Conservation (phyloP, 2,797 vertebrate genomes). For the Eulemur albifrons region DNA sequence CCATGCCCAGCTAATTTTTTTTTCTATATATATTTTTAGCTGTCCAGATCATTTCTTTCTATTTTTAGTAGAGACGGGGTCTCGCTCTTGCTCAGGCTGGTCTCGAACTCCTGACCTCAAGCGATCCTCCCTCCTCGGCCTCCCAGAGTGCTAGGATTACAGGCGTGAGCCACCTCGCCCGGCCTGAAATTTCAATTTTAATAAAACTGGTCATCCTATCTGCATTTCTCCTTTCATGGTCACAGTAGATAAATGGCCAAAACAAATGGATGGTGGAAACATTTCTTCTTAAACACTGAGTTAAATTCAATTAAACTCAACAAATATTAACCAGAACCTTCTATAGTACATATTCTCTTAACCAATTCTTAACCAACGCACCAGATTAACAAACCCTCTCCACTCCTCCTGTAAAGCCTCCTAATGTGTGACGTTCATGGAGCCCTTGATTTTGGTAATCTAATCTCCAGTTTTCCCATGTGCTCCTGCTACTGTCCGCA, state of each 20-base stretch:
- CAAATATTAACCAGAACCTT: neutral
- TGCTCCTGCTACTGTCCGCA: neutral
- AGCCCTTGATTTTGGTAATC: neutral
- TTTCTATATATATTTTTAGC: too few relatives aligned
- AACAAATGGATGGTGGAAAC: neutral
- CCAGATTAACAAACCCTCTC: neutral
- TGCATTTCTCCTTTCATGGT: slow-evolving; percentile 16
- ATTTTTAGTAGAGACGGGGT: too few relatives aligned
- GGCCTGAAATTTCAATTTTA: neutral
- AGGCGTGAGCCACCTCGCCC: too few relatives aligned
- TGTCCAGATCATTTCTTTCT: too few relatives aligned
- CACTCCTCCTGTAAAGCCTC: neutral
- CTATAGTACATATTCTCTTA: neutral
- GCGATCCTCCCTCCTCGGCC: too few relatives aligned
- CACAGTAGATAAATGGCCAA: neutral
- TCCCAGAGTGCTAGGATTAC: too few relatives aligned
- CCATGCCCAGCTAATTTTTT: too few relatives aligned
- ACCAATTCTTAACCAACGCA: neutral
- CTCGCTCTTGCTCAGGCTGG: too few relatives aligned
- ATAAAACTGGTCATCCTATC: neutral
- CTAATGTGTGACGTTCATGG: neutral
- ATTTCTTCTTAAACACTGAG: neutral
- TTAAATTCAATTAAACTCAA: slow-evolving; percentile 25
- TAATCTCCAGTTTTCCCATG: neutral
- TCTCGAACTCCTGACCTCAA: too few relatives aligned